phyloP scores from a whole-genome alignment of 1,140 invertebrate species.

The Meloidogyne hapla region DNA sequence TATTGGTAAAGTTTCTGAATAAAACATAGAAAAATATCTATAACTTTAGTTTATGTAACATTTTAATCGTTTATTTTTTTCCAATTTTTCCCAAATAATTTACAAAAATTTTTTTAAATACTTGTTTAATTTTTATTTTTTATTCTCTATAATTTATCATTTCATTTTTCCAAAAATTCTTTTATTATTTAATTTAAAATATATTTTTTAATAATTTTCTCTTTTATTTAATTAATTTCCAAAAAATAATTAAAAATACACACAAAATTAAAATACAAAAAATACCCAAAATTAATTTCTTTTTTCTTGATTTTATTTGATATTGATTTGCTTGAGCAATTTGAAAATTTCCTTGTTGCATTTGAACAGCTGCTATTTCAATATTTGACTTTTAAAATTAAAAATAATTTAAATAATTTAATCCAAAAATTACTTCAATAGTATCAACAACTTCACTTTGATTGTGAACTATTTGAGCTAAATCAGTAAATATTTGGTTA shows the following conservation, averaged over 20 bases:
- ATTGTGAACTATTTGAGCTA: slow-evolving; percentile 90
- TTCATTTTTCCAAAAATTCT: too few species aligned
- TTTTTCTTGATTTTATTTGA: slow-evolving; percentile 56
- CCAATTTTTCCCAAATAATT: too few species aligned
- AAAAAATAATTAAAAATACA: background rate
- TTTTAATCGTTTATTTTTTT: too few species aligned
- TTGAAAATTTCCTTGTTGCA: slow-evolving; percentile 53
- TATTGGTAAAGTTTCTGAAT: too few species aligned
- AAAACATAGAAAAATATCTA: too few species aligned
- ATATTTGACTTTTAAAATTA: slow-evolving; percentile 73
- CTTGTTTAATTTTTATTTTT: too few species aligned
- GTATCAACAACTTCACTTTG: slow-evolving; percentile 91
- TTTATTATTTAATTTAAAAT: too few species aligned
- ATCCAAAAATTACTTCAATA: slow-evolving; percentile 86
- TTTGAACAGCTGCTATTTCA: slow-evolving; percentile 70
- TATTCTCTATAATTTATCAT: too few species aligned
- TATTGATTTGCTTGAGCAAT: slow-evolving; percentile 59
- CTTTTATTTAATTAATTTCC: background rate
- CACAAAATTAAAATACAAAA: background rate
- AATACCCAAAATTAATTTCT: slow-evolving; percentile 48
- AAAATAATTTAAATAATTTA: background rate
- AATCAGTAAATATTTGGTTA: slow-evolving; percentile 96
- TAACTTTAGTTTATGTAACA: too few species aligned
- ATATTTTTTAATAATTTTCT: background rate
- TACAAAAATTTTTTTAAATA: too few species aligned